phyloP scores from a whole-genome alignment of 2,113 vertebrate species.

The Notothenia rossii region DNA sequence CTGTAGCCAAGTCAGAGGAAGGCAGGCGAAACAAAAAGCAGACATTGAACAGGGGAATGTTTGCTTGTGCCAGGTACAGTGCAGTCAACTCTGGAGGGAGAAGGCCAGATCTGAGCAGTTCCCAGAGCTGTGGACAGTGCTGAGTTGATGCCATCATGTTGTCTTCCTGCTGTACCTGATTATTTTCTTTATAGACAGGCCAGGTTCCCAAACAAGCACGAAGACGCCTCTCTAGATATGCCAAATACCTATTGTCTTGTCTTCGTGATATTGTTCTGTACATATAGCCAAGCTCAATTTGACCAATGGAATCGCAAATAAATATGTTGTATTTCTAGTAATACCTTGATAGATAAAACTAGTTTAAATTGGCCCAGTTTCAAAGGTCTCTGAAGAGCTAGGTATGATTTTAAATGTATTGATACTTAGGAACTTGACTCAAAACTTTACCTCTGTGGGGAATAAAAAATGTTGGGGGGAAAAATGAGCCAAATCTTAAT shows the following conservation, averaged over 20 bases:
- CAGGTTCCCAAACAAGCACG: slow-evolving; percentile 4
- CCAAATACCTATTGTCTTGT: not conserved
- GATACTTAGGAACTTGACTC: too few relatives aligned
- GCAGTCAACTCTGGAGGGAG: slow-evolving; percentile 75
- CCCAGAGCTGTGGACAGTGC: slow-evolving; percentile 23
- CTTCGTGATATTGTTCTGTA: not conserved
- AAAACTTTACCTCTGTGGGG: too few relatives aligned
- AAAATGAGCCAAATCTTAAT: too few relatives aligned
- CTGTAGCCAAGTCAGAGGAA: slow-evolving; percentile 54
- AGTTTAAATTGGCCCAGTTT: not conserved
- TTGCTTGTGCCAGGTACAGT: slow-evolving; percentile 91
- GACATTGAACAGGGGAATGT: slow-evolving; percentile 87
- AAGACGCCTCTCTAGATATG: not conserved
- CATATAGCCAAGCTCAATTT: not conserved
- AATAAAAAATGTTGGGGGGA: too few relatives aligned
- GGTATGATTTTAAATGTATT: not conserved
- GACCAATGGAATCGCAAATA: not conserved
- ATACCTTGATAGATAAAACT: slow-evolving; percentile 54
- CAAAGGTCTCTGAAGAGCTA: not conserved
- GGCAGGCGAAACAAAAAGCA: slow-evolving; percentile 79
- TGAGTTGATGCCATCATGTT: slow-evolving; percentile 34
- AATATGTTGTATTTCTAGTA: not conserved
- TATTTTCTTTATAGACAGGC: slow-evolving; percentile 1
- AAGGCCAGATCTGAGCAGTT: slow-evolving; percentile 41
- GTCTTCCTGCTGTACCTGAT: slow-evolving; percentile 71